Evolutionary conservation across 2,888 invertebrate species (phyloP).

Genomic region (Eudasyphora cyanicolor): DNA sequence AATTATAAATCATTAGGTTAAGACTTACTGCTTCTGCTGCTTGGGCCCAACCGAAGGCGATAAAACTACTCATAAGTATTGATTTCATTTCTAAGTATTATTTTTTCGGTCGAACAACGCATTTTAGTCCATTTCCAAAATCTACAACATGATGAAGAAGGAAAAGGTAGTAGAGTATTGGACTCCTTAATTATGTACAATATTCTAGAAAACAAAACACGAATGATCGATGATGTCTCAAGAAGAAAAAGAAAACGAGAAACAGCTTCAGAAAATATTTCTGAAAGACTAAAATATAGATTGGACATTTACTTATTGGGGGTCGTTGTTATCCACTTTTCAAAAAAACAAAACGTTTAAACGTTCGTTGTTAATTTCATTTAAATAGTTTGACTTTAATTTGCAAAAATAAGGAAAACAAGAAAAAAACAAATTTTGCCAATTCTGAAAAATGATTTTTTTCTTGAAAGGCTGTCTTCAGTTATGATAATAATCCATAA

Average conservation of each 20-base stretch:
- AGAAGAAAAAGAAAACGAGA: not conserved
- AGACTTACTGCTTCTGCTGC: not conserved
- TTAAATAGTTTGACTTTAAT: slow-evolving; percentile 33
- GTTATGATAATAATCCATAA: slow-evolving; percentile 49
- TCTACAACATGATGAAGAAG: slow-evolving; percentile 7
- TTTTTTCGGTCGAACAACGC: not conserved
- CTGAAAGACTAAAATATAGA: not conserved
- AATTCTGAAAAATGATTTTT: slow-evolving; percentile 41
- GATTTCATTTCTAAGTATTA: not conserved
- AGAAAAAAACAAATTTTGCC: slow-evolving; percentile 32
- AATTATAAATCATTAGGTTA: slow-evolving; percentile 40
- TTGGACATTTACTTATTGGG: not conserved
- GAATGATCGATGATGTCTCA: slow-evolving; percentile 47
- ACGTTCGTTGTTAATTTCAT: slow-evolving; percentile 37
- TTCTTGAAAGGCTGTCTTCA: slow-evolving; percentile 35
- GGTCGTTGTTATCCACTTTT: not conserved
- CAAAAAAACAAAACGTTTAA: not conserved
- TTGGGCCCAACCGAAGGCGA: not conserved
- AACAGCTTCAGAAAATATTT: slow-evolving; percentile 1
- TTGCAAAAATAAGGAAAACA: slow-evolving; percentile 18
- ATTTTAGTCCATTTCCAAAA: slow-evolving; percentile 28
- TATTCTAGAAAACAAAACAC: slow-evolving; percentile 27
- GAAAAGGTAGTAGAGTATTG: slow-evolving; percentile 20
- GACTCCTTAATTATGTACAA: slow-evolving; percentile 43
- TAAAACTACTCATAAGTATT: slow-evolving; percentile 19